These are phyloP conservation scores for Bradypodion ventrale DNA, from an alignment of 2,797 vertebrate species.

Conservation along the genomic window DNA sequence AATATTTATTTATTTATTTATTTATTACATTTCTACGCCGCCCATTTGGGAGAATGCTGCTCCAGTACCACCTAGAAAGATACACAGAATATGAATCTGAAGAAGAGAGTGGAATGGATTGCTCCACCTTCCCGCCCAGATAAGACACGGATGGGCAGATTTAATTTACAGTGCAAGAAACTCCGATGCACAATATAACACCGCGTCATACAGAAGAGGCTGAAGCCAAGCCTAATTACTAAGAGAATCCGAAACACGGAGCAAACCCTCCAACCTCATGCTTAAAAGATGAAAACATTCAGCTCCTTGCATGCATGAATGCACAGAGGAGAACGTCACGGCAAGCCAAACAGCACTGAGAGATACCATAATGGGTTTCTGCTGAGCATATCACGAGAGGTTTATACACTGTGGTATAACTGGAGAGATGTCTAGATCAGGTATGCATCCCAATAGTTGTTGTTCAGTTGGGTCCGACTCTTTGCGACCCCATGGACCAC, in stretches of 20 bases:
- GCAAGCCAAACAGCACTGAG: too few relatives aligned
- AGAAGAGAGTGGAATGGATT: neutral
- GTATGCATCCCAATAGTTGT: too few relatives aligned
- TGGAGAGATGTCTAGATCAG: neutral
- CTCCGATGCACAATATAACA: neutral
- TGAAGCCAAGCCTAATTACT: neutral
- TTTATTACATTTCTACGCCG: too few relatives aligned
- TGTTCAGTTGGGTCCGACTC: too few relatives aligned
- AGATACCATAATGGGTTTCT: too few relatives aligned
- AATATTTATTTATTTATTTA: too few relatives aligned
- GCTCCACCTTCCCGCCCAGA: neutral
- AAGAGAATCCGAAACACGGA: neutral
- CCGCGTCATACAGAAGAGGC: neutral
- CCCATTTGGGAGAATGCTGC: too few relatives aligned
- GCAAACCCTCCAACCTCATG: neutral
- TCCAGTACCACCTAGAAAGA: neutral
- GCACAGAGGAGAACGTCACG: neutral
- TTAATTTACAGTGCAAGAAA: slow-evolving; percentile 6
- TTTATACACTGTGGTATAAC: neutral
- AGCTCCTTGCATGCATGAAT: too few relatives aligned
- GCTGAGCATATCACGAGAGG: neutral
- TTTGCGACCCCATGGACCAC: too few relatives aligned
- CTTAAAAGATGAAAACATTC: neutral
- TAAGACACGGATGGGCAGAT: slow-evolving; percentile 1
- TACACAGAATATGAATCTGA: neutral